phyloP scores from a whole-genome alignment of 2,888 invertebrate species.

The Gasteruption jaculator region DNA sequence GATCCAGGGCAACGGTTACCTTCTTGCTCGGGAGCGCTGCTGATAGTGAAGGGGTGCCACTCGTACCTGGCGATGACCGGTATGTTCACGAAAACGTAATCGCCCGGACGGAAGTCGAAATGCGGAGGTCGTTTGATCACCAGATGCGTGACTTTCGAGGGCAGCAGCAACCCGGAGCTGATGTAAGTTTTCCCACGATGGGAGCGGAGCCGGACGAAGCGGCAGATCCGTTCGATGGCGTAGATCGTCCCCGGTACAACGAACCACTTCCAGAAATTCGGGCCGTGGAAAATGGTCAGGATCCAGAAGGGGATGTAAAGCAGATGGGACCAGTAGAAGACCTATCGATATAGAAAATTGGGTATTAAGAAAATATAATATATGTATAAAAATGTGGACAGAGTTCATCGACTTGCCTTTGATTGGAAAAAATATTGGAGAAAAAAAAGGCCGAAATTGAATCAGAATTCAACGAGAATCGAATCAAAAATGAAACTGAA shows the following conservation, averaged over 20 bases:
- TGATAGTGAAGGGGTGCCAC: conserved; percentile 97
- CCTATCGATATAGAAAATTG: conserved; percentile 52
- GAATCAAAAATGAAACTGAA: too few relatives aligned
- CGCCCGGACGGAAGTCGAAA: conserved; percentile 88
- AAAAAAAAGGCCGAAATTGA: too few relatives aligned
- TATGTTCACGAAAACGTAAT: conserved; percentile 90
- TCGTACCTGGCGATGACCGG: conserved; percentile 89
- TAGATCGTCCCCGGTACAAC: conserved; percentile 76
- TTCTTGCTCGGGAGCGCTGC: conserved; percentile 91
- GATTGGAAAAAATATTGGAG: background rate
- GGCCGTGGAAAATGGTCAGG: conserved; percentile 78
- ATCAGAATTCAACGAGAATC: too few relatives aligned
- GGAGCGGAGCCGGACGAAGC: conserved; percentile 57
- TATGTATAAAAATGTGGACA: background rate
- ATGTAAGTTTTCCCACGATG: conserved; percentile 85
- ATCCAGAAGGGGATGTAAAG: conserved; percentile 87
- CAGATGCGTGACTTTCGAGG: conserved; percentile 86
- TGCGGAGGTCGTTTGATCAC: conserved; percentile 82
- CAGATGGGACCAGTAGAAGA: conserved; percentile 92
- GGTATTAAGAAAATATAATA: background rate
- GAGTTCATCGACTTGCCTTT: background rate
- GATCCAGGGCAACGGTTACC: conserved; percentile 57
- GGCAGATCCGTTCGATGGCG: conserved; percentile 69
- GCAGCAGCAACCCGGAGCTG: conserved; percentile 79
- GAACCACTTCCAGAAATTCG: conserved; percentile 96